Percentiles rank a stretch among this genome's conserved stretches.
phyloP scores from a whole-genome alignment of 92 coral and sea anemone species.

The Palythoa heliodiscus region DNA sequence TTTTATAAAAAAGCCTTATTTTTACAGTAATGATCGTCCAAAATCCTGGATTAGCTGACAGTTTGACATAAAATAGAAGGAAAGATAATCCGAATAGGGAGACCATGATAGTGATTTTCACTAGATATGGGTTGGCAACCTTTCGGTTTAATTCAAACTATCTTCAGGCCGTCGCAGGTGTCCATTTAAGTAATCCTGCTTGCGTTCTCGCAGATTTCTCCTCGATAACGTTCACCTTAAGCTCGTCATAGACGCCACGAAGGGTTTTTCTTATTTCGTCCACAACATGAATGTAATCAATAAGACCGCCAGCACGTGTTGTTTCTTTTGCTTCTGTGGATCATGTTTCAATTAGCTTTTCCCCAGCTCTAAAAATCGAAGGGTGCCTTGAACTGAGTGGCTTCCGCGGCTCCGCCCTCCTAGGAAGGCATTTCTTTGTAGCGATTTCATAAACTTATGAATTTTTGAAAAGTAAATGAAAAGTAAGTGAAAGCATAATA shows the following conservation, averaged over 20 bases:
- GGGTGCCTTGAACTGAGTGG: conserved; percentile 14
- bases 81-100: no score
- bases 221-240: neutral
- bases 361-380: neutral
- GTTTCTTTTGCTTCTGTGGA: neutral
- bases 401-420: neutral
- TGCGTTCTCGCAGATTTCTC: neutral
- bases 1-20: no score
- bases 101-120: no score
- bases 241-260: neutral
- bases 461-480: no score
- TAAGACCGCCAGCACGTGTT: neutral
- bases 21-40: no score
- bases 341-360: neutral
- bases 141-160: no score
- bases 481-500: no score
- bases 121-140: no score
- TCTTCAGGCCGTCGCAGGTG: no score
- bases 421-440: conserved; percentile 2
- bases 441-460: neutral
- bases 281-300: neutral
- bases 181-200: neutral
- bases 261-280: neutral
- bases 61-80: no score
- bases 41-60: no score